Percentiles rank a stretch among this genome's conserved stretches.
These are phyloP conservation scores for Passer domesticus DNA, from an alignment of 2,113 vertebrate genomes.

Conservation along the genomic window DNA sequence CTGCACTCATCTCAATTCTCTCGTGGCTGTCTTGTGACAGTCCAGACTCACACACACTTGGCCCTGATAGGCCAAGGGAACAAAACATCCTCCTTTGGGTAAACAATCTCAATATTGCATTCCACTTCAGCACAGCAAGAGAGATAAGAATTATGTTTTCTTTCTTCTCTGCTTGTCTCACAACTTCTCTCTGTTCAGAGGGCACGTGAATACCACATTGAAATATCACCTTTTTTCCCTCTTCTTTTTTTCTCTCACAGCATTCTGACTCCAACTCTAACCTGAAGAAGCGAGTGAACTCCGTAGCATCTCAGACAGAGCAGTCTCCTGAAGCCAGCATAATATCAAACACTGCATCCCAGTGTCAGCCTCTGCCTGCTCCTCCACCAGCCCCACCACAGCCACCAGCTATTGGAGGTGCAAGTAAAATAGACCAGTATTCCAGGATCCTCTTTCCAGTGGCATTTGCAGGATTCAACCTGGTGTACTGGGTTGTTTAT, in stretches of 20 bases:
- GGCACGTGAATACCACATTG: too few species aligned
- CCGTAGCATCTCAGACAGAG: constrained; percentile 72
- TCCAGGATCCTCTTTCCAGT: constrained; percentile 95
- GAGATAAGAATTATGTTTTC: too few species aligned
- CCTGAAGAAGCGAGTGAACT: constrained; percentile 90
- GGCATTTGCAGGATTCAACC: constrained; percentile 94
- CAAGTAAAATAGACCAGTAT: constrained; percentile 96
- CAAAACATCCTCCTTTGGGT: too few species aligned
- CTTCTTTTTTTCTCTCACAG: constrained; percentile 17
- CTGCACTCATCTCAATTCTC: too few species aligned
- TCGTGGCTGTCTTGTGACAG: too few species aligned
- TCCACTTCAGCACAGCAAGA: too few species aligned
- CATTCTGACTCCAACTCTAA: constrained; percentile 82
- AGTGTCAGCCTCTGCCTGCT: constrained; percentile 46
- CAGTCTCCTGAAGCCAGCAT: constrained; percentile 73
- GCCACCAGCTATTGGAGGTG: constrained; percentile 76
- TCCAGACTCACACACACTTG: too few species aligned
- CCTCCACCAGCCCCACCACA: constrained; percentile 72
- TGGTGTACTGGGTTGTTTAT: constrained; percentile 96
- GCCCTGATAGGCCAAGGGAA: too few species aligned
- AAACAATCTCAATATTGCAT: too few species aligned
- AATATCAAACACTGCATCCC: constrained; percentile 66
- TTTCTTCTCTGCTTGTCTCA: too few species aligned
- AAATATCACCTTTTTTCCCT: background rate
- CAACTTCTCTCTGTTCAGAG: too few species aligned